Evolutionary conservation across 2,113 vertebrate species (phyloP).

Genomic region (Ciconia stormi): DNA sequence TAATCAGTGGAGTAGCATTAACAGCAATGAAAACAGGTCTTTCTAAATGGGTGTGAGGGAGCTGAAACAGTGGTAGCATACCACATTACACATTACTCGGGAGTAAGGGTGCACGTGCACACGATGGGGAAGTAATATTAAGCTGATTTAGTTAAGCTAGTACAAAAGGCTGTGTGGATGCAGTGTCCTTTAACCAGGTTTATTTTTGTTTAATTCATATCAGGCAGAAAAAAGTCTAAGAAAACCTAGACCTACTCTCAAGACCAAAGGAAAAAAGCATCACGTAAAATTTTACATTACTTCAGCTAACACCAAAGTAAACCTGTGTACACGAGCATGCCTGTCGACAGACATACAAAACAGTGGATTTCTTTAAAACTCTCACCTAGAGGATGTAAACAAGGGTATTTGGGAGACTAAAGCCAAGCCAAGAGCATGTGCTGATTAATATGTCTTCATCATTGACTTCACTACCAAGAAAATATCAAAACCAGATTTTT

Average conservation of each 20-base stretch:
- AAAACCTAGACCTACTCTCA: not conserved
- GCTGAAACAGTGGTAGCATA: not conserved
- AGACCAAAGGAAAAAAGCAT: not conserved
- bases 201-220: not conserved
- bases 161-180: not conserved
- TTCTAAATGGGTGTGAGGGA: not conserved
- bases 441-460: not conserved
- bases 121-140: not conserved
- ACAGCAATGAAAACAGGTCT: not conserved
- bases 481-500: not conserved
- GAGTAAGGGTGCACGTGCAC: not conserved
- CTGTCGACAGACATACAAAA: not conserved
- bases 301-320: not conserved
- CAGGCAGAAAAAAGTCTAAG: not conserved
- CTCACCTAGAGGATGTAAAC: not conserved
- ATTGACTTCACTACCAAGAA: not conserved
- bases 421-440: not conserved
- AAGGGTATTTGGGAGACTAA: not conserved
- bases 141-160: not conserved
- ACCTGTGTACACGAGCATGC: accelerated
- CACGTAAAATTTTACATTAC: not conserved
- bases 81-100: not conserved
- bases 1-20: not conserved
- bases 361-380: not conserved
- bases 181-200: not conserved